These are phyloP conservation scores for Balaeniceps rex DNA, from an alignment of 2,113 vertebrate species.

Conservation along the genomic window DNA sequence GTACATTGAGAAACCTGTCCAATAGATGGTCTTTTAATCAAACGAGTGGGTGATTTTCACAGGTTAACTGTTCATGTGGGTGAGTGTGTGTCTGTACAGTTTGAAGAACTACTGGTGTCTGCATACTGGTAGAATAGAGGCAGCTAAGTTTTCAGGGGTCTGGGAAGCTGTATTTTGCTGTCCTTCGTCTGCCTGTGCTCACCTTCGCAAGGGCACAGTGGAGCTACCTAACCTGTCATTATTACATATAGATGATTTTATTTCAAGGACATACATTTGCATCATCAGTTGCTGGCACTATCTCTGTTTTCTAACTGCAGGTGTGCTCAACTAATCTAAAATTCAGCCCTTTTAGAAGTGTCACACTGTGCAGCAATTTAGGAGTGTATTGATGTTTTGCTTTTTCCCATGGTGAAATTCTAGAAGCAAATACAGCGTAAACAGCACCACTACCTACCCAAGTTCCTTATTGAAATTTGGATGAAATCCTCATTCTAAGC, in stretches of 20 bases:
- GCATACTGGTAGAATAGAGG: neutral
- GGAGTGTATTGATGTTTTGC: neutral
- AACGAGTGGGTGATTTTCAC: neutral
- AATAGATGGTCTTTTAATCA: neutral
- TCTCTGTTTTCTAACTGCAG: neutral
- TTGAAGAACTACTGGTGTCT: neutral
- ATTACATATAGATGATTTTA: neutral
- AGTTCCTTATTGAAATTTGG: neutral
- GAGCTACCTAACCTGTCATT: neutral
- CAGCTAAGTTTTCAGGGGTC: neutral
- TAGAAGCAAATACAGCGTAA: neutral
- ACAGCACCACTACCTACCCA: neutral
- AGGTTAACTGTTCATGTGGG: neutral
- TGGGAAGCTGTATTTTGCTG: neutral
- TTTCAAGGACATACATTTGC: neutral
- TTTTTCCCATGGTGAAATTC: neutral
- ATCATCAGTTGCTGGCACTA: neutral
- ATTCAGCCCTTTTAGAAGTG: neutral
- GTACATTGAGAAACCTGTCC: neutral
- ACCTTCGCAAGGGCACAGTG: neutral
- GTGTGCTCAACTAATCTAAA: neutral
- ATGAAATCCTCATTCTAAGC: neutral
- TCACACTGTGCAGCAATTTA: neutral
- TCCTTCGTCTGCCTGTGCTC: neutral
- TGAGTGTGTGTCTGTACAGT: neutral